Evolutionary conservation across 1,140 invertebrate species (phyloP), one percentile per base, ranked within the genome.

Genomic region (Lerema accius): DNA sequence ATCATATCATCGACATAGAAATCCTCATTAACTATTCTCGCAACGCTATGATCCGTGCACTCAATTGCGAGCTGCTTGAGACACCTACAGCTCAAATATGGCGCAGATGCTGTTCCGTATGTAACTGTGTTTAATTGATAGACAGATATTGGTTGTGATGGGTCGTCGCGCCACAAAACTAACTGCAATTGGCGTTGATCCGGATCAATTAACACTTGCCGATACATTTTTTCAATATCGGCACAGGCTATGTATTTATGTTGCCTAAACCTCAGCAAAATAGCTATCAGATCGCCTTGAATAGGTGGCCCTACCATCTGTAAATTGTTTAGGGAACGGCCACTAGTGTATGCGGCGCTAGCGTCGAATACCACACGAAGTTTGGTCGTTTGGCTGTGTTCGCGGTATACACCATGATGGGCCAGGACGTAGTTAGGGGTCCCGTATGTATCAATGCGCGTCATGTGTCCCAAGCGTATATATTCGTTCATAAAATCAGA

Each of bases 351-450:
- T 11, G 35, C 35, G 10, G 35, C 35, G n/a, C 35, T 37, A 2
- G 35, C 35, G 64, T 84, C 67, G 39, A 88, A 86, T 0, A 68
- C 70, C 63, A 39, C 51, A 86, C 82, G 49, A 1, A 87, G 32
- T 55, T 80, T 79, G 0, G 80, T 84, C 0, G 78, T 84, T 1
- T 53, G 40, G 40, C 69, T 78, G 11, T 65, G 32, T 46, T 75
- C 67, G 13, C 69, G 51, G 9, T 76, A 37, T 0, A 91, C 84
- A 3, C 73, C 68, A 23, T 88, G 86, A 71, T 92, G 89, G 1
- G 88, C 84, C 10, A 91, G 19, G 51, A 86, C 84, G 69, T 85
- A 79, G 35, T 68, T 14, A 9, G 65, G 65, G 19, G 35, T 39
- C 0, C 4, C 1, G 28, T 49, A 59, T 7, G 6, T 28, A 19